Evolutionary conservation across 1,140 invertebrate species (phyloP), one percentile per base, ranked within the genome.

Genomic region (Heliconius congener): DNA sequence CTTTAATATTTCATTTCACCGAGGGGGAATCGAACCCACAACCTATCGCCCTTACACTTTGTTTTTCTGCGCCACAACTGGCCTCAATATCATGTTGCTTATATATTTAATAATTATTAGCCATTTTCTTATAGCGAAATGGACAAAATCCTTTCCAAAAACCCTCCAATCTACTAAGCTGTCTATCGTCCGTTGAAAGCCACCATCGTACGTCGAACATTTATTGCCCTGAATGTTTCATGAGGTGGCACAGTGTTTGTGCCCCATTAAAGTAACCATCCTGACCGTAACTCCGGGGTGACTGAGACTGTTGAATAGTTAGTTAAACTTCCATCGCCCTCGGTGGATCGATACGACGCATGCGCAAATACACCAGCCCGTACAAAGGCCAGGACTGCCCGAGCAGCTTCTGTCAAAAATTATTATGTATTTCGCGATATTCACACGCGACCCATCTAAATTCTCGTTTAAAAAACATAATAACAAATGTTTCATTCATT

Each of bases 321-420:
- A 86, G 80, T 89, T 85, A 80, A 88, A 81, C 76, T 83, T 82
- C 70, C 73, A 52, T 73, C 74, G 74, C 57, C 50, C 55, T 81
- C 71, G 57, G 60, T 79, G 84, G 91, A 93, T 94, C 92, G 90
- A 94, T 93, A 23, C 27, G 82, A 83, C 92, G 91, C 90, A 83
- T 88, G 92, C 90, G 91, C 84, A 78, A 74, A 81, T 19, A 11
- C 71, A 71, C 72, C 73, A 70, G 79, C 90, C 86, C 86, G 88
- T 89, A 89, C 90, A 92, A 91, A 93, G 87, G 86, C 88, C 82
- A 88, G 86, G 85, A 86, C 87, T 86, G 85, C 84, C 87, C 80
- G 76, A 81, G 82, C 85, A 78, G 84, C 83, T 86, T 83, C 88
- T 91, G 87, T 91, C 88, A 90, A 92, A 92, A 91, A 91, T 90